These are phyloP conservation scores for Rhagologus leucostigma DNA, from an alignment of 2,113 vertebrate species.

Conservation along the genomic window DNA sequence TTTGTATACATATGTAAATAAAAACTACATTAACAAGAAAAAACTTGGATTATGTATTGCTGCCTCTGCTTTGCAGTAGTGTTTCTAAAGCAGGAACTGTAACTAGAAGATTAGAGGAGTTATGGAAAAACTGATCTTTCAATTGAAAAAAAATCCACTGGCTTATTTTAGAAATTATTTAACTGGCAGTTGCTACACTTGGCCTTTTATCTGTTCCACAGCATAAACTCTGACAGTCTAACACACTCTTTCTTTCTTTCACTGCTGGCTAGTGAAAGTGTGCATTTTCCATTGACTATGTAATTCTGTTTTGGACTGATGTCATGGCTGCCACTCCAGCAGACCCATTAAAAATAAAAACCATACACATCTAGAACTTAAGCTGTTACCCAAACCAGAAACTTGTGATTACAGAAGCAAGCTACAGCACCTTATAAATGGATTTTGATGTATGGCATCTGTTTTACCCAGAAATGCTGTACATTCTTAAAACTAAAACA, in stretches of 20 bases:
- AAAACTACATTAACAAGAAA: background rate
- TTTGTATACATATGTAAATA: background rate
- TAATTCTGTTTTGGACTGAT: slow-evolving; percentile 30
- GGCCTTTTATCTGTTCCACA: slow-evolving; percentile 38
- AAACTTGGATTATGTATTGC: background rate
- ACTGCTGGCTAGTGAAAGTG: background rate
- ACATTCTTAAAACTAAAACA: background rate
- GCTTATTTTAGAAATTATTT: slow-evolving; percentile 32
- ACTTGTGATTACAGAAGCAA: background rate
- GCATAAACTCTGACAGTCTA: background rate
- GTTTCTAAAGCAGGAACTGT: background rate
- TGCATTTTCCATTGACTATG: slow-evolving; percentile 30
- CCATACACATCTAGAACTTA: background rate
- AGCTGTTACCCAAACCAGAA: background rate
- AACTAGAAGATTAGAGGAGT: background rate
- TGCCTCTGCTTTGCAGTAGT: background rate
- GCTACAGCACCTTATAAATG: background rate
- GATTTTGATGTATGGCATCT: background rate
- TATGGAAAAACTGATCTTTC: background rate
- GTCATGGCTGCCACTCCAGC: slow-evolving; percentile 3
- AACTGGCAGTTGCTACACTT: slow-evolving; percentile 15
- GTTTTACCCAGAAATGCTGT: background rate
- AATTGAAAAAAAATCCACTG: background rate
- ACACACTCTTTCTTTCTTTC: background rate
- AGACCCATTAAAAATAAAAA: slow-evolving; percentile 5